Conservation (phyloP, 2,888 invertebrate species). For the Pachycephus smyrnensis region DNA sequence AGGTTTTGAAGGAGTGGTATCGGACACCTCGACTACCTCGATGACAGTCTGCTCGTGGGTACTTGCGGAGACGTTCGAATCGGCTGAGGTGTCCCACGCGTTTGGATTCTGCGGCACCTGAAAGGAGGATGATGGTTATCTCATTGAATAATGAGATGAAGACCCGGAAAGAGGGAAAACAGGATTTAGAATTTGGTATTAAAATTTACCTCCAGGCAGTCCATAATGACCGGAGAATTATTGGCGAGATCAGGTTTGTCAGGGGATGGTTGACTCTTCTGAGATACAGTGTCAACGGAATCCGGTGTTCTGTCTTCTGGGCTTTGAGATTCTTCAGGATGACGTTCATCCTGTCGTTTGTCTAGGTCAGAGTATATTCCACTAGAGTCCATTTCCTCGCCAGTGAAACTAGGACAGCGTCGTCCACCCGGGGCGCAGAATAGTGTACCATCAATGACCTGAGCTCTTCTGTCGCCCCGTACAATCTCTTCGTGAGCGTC, state of each 20-base stretch:
- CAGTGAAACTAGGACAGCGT: conserved; percentile 62
- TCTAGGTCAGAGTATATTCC: conserved; percentile 91
- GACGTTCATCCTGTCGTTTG: conserved; percentile 76
- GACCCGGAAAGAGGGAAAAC: neutral
- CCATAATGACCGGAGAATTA: conserved; percentile 56
- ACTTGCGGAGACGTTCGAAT: conserved; percentile 40
- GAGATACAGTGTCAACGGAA: conserved; percentile 70
- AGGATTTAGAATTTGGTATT: neutral
- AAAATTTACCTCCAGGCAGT: conserved; percentile 48
- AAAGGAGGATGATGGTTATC: neutral
- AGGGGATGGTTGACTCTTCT: conserved; percentile 68
- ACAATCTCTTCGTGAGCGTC: conserved; percentile 84
- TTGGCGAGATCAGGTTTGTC: conserved; percentile 52
- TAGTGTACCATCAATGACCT: conserved; percentile 91
- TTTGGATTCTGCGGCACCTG: conserved; percentile 36
- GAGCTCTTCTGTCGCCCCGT: conserved; percentile 78
- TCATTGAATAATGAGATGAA: neutral
- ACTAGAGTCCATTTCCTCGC: conserved; percentile 91
- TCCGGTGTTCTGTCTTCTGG: conserved; percentile 76
- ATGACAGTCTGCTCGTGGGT: conserved; percentile 49
- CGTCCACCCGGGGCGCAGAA: conserved; percentile 73
- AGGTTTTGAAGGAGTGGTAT: conserved; percentile 24
- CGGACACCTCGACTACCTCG: conserved; percentile 35
- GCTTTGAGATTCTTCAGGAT: conserved; percentile 56
- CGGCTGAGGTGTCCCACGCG: conserved; percentile 39